Base-by-base conservation (phyloP, 1,140 invertebrate genomes). In the Heliothis subflexa region DNA sequence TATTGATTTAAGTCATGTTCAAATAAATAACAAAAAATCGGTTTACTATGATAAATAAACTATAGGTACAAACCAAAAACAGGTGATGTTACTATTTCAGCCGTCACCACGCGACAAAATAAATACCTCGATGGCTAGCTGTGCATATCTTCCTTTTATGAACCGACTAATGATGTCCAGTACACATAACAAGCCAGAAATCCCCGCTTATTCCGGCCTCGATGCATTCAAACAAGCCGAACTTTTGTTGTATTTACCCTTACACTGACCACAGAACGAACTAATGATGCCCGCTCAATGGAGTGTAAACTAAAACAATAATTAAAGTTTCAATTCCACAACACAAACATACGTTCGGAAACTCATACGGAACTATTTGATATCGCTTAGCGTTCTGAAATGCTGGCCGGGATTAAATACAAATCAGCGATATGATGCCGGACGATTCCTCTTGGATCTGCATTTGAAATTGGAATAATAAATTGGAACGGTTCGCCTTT, bases 351-450 rank as follows among this genome's bases (percentile, higher is more conserved):
- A 54, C 50, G 72, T 50, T 59, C 78, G 62, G 64, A n/a, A 72
- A 78, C 74, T 71, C 55, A 54, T 45, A 54, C 40, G 52, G 70
- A 81, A 66, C 64, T 75, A 82, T 81, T 57, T 14, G 80, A 82
- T 79, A 79, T 61, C 80, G 68, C 73, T 71, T 62, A 70, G 50
- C 78, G 77, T 76, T 72, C 52, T 64, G 25, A 55, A 77, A 78
- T 57, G 75, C 47, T 40, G 71, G 66, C 33, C 45, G 62, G 66
- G 82, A 81, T 83, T 83, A 81, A 83, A 83, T 79, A 81, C 73
- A 73, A 81, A 83, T 81, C 82, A 81, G 78, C 61, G 54, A 79
- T 79, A 78, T 74, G 64, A 68, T 74, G 64, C 72, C 50, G 16
- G 16, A 18, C 33, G 64, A 25, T 50, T 68, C 47, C 47, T 25